These are phyloP conservation scores for Molossus alvarezi DNA, from an alignment of 2,797 vertebrate species.

Conservation along the genomic window DNA sequence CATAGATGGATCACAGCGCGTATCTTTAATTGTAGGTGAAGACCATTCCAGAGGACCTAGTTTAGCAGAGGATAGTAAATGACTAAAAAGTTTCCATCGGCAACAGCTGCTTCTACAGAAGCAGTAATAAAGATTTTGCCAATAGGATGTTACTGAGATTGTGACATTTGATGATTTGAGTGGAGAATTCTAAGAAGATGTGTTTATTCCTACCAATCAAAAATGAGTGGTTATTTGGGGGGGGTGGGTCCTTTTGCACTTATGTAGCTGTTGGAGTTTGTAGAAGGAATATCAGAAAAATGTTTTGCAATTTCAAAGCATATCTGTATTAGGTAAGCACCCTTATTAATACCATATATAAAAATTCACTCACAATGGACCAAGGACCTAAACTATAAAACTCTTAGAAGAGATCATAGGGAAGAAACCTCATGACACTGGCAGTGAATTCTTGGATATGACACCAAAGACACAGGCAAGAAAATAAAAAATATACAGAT, in stretches of 20 bases:
- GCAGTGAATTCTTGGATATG: slow-evolving; percentile 14
- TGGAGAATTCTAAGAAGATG: not conserved
- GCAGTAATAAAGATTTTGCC: not conserved
- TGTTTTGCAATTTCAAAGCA: slow-evolving; percentile 32
- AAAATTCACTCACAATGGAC: slow-evolving; percentile 25
- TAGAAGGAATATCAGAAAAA: slow-evolving; percentile 23
- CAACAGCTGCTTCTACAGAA: not conserved
- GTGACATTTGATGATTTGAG: not conserved
- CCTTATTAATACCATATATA: not conserved
- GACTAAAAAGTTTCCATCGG: not conserved
- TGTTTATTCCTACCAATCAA: not conserved
- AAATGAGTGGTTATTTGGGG: not conserved
- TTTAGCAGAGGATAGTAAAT: not conserved
- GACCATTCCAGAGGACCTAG: not conserved
- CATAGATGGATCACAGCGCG: not conserved
- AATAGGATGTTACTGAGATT: not conserved
- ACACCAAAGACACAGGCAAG: not conserved
- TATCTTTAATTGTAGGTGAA: not conserved
- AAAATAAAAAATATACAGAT: slow-evolving; percentile 5
- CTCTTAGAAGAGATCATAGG: not conserved
- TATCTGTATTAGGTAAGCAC: not conserved
- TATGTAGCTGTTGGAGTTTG: not conserved
- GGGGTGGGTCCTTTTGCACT: not conserved
- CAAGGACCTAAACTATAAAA: slow-evolving; percentile 16
- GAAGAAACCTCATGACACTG: not conserved